Evolutionary conservation across 2,888 invertebrate species (phyloP).

Genomic region (Lucinisca nassula): DNA sequence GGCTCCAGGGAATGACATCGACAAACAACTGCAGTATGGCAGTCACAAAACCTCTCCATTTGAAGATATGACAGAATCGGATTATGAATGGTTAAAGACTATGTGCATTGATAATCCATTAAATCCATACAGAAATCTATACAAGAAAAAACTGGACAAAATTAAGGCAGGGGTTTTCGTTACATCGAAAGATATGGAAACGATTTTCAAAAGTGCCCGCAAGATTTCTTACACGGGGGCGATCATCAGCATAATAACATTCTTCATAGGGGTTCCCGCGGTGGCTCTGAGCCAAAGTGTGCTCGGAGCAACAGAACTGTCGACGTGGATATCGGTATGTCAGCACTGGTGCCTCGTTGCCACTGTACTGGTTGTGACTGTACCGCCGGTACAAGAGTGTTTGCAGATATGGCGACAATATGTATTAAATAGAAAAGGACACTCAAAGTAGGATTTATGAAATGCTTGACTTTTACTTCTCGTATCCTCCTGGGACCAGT

Average conservation of each 20-base stretch:
- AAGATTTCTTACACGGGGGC: slow-evolving; percentile 35
- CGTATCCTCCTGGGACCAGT: no score
- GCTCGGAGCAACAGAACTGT: slow-evolving; percentile 36
- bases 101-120: slow-evolving; percentile 81
- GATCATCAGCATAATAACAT: slow-evolving; percentile 31
- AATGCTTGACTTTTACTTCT: no score
- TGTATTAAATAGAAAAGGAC: slow-evolving; percentile 21
- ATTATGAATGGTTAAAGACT: slow-evolving; percentile 78
- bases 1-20: no score
- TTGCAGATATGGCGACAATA: slow-evolving; percentile 52
- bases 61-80: background rate
- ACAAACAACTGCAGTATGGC: no score
- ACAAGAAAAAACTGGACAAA: slow-evolving; percentile 74
- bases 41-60: background rate
- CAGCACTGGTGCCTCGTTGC: slow-evolving; percentile 62
- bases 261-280: slow-evolving; percentile 51
- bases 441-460: no score
- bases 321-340: slow-evolving; percentile 51
- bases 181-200: background rate
- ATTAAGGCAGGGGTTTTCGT: slow-evolving; percentile 43
- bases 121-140: slow-evolving; percentile 74
- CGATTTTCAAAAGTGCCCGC: background rate
- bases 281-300: slow-evolving; percentile 48
- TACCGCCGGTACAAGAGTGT: slow-evolving; percentile 62
- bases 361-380: slow-evolving; percentile 56